Base-by-base conservation (phyloP, 2,113 vertebrate species). In the Australoheros scitulus region DNA sequence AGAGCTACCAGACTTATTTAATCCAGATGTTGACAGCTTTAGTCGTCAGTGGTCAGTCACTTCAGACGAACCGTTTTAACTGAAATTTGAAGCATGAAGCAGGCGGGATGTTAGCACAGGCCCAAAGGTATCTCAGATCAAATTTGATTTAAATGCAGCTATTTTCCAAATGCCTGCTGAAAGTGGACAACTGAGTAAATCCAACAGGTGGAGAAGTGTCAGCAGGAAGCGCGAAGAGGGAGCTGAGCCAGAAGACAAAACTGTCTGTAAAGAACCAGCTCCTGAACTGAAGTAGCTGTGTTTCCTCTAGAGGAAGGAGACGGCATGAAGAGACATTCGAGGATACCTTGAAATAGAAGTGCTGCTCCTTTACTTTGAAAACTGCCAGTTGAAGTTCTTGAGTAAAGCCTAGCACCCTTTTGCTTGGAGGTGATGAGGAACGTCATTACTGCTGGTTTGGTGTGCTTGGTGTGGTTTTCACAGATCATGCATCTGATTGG, bases 231-330 rank as follows among this genome's bases (percentile, higher is more conserved):
- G 10, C 18, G 22, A 26, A 47, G 64, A 47, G 64, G 64, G 38
- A 68, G 38, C 2, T 24, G 63, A 65, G 36, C 63, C 36, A 9
- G 61, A 43, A 65, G 36, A 65, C 36, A 26, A 18, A 32, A 10
- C 15, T 61, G 26, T 32, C 63, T 43, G n/a, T n/a, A 43, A 65
- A 18, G 64, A 68, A 17, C 13, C 38, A 47, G 22, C 47, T 68
- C 64, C 26, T 1, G 8, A 68, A 4, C 2, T 20, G 20, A n/a
- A n/a, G 9, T 4, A 20, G 18, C 8, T 47, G 38, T 0, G 4
- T 65, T 65, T 43, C 38, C 63, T 47, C 63, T 47, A 10, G 17
- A 47, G 7, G 38, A 55, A 55, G 52, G 41, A 43, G 38, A 41
- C 9, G 14, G 43, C 14, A 13, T 47, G 43, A 47, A 18, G 52